These are phyloP conservation scores for Semicossyphus pulcher DNA, from an alignment of 2,113 vertebrate species.

Conservation along the genomic window DNA sequence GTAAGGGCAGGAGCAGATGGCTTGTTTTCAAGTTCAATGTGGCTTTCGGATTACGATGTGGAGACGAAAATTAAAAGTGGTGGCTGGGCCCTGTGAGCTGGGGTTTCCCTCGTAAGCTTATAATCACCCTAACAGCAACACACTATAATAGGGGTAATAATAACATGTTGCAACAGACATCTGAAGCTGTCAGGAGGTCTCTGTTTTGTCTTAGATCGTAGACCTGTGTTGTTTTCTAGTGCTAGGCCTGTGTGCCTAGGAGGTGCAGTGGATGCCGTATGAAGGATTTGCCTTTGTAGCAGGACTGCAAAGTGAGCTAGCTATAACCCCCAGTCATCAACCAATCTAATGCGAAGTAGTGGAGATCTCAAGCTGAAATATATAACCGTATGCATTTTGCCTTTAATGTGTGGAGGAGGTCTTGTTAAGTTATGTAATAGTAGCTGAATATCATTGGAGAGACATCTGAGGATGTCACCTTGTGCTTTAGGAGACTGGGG, in stretches of 20 bases:
- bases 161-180: constrained; percentile 21
- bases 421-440: background rate
- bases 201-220: constrained; percentile 2
- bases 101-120: constrained; percentile 55
- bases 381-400: too few species aligned
- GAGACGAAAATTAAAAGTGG: constrained; percentile 76
- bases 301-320: background rate
- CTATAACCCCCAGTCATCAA: background rate
- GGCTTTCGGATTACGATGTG: constrained; percentile 67
- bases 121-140: constrained; percentile 53
- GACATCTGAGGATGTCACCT: background rate
- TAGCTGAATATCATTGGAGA: background rate
- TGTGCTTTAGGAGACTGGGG: background rate
- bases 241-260: background rate
- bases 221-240: background rate
- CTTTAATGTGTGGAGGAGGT: background rate
- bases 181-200: constrained; percentile 12
- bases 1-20: constrained; percentile 69
- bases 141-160: constrained; percentile 56
- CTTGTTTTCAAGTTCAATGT: constrained; percentile 67
- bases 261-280: background rate
- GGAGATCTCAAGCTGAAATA: too few species aligned
- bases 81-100: constrained; percentile 55
- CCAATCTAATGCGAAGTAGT: background rate
- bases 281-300: background rate